Conservation (phyloP, 2,888 invertebrate species). For the Lycophotia porphyrea region DNA sequence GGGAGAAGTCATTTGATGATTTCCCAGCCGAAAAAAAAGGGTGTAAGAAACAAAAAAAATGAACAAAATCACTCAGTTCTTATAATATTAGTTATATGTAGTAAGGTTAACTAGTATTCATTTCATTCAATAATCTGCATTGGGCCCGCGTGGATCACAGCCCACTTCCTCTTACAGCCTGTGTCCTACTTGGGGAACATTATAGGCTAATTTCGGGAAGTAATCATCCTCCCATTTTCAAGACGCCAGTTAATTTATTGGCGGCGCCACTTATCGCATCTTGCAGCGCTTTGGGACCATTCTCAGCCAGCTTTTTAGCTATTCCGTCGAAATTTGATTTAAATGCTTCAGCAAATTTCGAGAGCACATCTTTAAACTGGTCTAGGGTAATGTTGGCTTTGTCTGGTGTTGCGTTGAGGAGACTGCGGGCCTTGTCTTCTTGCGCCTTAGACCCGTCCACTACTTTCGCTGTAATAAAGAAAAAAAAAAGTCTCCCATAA, state of each 20-base stretch:
- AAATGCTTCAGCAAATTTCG: background rate
- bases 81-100: no score
- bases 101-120: background rate
- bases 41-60: background rate
- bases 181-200: no score
- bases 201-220: no score
- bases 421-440: background rate
- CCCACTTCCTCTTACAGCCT: background rate
- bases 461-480: conserved; percentile 1
- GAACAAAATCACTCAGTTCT: no score
- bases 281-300: background rate
- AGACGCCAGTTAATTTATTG: background rate
- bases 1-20: no score
- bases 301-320: background rate
- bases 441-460: background rate
- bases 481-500: background rate
- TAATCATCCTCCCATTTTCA: background rate
- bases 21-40: no score
- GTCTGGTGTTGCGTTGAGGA: background rate
- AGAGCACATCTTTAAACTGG: background rate
- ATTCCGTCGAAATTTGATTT: background rate
- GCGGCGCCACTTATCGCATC: background rate
- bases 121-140: background rate
- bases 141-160: background rate
- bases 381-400: background rate